A percentile compares a stretch with the other conserved stretches of the same genome.
Evolutionary conservation across 2,888 invertebrate species (phyloP).

Genomic region (Pseudanteris insignis): DNA sequence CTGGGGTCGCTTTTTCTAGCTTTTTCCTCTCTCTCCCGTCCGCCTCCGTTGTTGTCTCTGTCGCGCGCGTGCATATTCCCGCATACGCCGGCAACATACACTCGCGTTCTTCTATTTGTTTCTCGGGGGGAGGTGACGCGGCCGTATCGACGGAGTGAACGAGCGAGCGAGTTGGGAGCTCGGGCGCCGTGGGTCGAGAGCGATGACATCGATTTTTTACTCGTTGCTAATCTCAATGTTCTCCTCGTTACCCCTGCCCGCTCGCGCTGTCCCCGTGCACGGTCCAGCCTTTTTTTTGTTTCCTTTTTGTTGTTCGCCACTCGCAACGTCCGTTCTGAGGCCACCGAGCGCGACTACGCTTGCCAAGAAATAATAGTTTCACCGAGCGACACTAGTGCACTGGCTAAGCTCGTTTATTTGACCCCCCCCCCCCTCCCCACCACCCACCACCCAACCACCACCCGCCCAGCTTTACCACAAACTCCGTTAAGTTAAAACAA

Average conservation of each 20-base stretch:
- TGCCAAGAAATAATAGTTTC: constrained; percentile 59
- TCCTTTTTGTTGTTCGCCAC: too few species aligned
- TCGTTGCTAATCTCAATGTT: constrained; percentile 65
- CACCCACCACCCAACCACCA: too few species aligned
- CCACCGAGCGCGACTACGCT: constrained; percentile 56
- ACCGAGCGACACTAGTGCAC: constrained; percentile 48
- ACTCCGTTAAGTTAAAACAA: too few species aligned
- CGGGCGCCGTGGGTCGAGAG: constrained; percentile 54
- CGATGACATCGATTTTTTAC: constrained; percentile 67
- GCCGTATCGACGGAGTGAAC: constrained; percentile 46
- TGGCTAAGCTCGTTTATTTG: too few species aligned
- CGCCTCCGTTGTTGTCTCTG: constrained; percentile 41
- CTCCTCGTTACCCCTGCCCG: constrained; percentile 49
- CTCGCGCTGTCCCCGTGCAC: too few species aligned
- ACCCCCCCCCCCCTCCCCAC: too few species aligned
- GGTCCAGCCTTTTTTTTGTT: too few species aligned
- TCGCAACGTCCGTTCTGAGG: constrained; percentile 53
- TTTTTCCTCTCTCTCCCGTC: constrained; percentile 47
- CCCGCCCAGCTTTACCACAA: too few species aligned
- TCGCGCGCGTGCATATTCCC: constrained; percentile 43
- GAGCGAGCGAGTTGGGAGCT: constrained; percentile 42
- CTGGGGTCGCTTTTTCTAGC: constrained; percentile 43
- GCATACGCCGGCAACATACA: constrained; percentile 53
- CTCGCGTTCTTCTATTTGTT: constrained; percentile 63
- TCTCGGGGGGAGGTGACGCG: constrained; percentile 54